These are phyloP conservation scores for Catocala sponsa DNA, from an alignment of 2,888 invertebrate genomes.

Conservation along the genomic window DNA sequence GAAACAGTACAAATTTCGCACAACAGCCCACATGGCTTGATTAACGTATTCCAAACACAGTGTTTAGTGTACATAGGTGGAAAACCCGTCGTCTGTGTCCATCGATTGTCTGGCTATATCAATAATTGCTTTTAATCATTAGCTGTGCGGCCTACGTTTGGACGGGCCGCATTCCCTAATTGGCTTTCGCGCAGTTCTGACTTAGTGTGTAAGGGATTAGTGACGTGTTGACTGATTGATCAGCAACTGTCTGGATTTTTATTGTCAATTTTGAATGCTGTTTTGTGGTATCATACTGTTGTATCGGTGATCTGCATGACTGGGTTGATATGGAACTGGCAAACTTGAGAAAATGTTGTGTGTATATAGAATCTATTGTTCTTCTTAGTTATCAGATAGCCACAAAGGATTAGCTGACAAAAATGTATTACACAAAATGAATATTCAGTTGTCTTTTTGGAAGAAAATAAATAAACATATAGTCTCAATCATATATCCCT, in stretches of 20 bases:
- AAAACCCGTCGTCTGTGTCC: conserved; percentile 14
- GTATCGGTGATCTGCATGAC: not conserved
- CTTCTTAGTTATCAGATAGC: no score
- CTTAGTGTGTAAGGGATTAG: conserved; percentile 51
- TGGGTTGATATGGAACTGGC: not conserved
- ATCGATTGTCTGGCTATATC: conserved; percentile 51
- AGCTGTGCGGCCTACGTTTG: conserved; percentile 57
- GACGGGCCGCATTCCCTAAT: conserved; percentile 48
- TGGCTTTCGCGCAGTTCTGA: conserved; percentile 49
- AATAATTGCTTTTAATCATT: conserved; percentile 69
- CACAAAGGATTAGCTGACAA: no score
- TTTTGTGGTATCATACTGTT: not conserved
- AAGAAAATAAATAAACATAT: no score
- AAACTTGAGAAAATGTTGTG: not conserved
- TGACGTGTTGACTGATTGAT: conserved; percentile 39
- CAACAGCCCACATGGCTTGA: conserved; percentile 18
- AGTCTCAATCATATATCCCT: no score
- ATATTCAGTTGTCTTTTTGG: no score
- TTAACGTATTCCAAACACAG: conserved; percentile 36
- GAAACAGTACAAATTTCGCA: conserved; percentile 14
- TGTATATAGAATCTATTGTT: no score
- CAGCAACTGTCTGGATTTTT: conserved; percentile 28
- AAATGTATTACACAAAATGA: no score
- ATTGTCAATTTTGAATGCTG: conserved; percentile 15
- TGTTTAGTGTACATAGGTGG: conserved; percentile 22